Percentiles rank a stretch among this genome's conserved stretches.
Evolutionary conservation across 2,113 vertebrate genomes (phyloP).

Genomic region (Macquaria australasica): DNA sequence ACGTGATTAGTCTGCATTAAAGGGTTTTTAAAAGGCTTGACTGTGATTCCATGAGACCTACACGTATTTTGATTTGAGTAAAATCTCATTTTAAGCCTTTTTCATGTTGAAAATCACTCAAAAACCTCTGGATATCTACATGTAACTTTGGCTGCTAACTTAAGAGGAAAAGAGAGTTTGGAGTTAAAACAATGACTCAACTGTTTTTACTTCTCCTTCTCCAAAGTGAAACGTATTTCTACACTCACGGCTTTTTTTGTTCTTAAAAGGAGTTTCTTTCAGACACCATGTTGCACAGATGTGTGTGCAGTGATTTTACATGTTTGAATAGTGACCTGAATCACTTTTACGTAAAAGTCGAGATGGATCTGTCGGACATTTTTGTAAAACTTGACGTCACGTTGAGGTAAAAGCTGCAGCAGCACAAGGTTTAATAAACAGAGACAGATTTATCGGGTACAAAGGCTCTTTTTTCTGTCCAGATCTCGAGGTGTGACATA

Average conservation of each 20-base stretch:
- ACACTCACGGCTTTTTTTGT: neutral
- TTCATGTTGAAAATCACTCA: neutral
- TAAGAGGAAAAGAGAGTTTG: neutral
- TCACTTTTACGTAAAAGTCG: neutral
- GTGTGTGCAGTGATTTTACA: neutral
- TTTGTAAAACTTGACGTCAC: neutral
- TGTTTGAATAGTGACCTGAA: neutral
- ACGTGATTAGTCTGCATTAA: neutral
- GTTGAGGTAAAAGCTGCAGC: no score
- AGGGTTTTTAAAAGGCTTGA: neutral
- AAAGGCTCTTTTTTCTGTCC: no score
- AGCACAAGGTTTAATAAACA: no score
- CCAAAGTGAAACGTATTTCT: neutral
- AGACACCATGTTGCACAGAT: neutral
- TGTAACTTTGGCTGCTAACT: neutral
- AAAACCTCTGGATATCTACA: neutral
- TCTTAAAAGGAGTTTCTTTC: neutral
- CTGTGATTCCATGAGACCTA: neutral
- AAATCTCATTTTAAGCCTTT: neutral
- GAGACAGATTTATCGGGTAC: no score
- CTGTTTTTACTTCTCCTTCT: constrained; percentile 31
- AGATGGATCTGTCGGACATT: neutral
- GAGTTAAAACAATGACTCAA: neutral
- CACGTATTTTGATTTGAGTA: neutral
- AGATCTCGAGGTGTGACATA: no score